Percentiles rank a stretch among this genome's conserved stretches.
These are phyloP conservation scores for Achroia grisella DNA, from an alignment of 1,140 invertebrate genomes.

Conservation along the genomic window DNA sequence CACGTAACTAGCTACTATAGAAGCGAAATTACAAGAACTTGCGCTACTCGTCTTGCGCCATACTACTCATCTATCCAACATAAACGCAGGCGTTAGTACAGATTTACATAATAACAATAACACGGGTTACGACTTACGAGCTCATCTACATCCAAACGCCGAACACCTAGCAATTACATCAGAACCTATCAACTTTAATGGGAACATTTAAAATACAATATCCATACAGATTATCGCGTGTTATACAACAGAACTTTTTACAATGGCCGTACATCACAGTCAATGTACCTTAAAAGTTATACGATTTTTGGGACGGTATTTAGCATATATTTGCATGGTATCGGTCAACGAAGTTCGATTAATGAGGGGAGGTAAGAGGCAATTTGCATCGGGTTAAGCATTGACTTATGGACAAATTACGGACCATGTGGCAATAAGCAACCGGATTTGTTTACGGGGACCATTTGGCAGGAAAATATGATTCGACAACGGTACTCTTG, in stretches of 20 bases:
- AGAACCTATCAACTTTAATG: slow-evolving; percentile 8
- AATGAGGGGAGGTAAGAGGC: slow-evolving; percentile 19
- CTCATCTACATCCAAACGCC: neutral
- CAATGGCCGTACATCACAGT: slow-evolving; percentile 2
- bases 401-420: slow-evolving; percentile 7
- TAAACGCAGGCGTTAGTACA: neutral
- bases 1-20: no score
- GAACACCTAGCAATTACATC: slow-evolving; percentile 2
- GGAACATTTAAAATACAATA: slow-evolving; percentile 5
- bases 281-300: slow-evolving; percentile 1
- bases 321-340: slow-evolving; percentile 3
- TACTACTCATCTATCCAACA: neutral
- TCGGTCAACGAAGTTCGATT: slow-evolving; percentile 3
- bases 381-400: slow-evolving; percentile 36
- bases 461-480: slow-evolving; percentile 4
- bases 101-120: slow-evolving; percentile 8
- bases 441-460: slow-evolving; percentile 6
- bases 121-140: neutral
- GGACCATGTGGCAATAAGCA: neutral
- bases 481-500: slow-evolving; percentile 2
- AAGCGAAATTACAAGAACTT: neutral
- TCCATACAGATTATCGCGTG: slow-evolving; percentile 1
- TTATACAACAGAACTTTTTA: slow-evolving; percentile 7
- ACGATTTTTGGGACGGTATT: neutral
- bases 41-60: neutral